Percentiles rank a stretch among this genome's conserved stretches.
Conservation (phyloP, 2,888 invertebrate species). For the Diploptera punctata region DNA sequence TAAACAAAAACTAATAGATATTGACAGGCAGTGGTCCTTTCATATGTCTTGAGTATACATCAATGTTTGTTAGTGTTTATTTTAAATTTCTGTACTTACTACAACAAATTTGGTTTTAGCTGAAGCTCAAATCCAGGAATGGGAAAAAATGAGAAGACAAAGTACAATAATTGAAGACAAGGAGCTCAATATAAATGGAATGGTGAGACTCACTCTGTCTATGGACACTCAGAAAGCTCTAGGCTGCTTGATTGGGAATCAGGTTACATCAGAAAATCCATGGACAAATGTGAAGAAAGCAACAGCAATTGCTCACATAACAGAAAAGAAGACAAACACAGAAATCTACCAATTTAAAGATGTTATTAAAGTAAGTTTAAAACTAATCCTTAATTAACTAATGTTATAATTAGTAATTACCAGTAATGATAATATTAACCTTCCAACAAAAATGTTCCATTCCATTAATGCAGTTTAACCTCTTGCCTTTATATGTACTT, state of each 20-base stretch:
- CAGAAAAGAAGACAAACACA: conserved; percentile 50
- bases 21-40: no score
- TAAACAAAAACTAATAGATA: no score
- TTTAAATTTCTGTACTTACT: no score
- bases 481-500: no score
- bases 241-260: conserved; percentile 69
- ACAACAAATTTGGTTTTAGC: no score
- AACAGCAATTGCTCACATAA: not conserved
- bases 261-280: conserved; percentile 75
- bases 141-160: conserved; percentile 1
- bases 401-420: no score
- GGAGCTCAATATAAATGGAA: conserved; percentile 32
- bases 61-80: no score
- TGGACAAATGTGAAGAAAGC: conserved; percentile 66
- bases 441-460: no score
- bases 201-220: conserved; percentile 51
- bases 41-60: no score
- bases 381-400: no score
- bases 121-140: conserved; percentile 21
- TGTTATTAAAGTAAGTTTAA: not conserved
- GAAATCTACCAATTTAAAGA: conserved; percentile 56
- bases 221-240: conserved; percentile 66
- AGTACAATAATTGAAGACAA: conserved; percentile 18
- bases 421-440: no score
- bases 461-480: no score